Conservation (phyloP, 2,888 invertebrate species). For the Cistogaster globosa region DNA sequence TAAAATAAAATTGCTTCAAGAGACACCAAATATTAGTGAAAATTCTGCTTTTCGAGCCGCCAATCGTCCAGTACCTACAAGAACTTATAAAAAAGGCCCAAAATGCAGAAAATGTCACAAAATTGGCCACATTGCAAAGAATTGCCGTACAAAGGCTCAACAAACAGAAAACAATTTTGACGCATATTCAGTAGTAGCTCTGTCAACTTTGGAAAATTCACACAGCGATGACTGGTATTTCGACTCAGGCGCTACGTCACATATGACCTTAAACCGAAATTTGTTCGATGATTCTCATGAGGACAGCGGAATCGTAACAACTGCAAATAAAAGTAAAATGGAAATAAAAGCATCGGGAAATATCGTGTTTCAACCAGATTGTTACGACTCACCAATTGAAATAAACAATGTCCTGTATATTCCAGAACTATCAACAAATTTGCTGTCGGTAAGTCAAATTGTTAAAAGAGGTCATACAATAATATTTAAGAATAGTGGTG, state of each 20-base stretch:
- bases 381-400: slow-evolving; percentile 19
- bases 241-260: slow-evolving; percentile 34
- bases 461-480: slow-evolving; percentile 53
- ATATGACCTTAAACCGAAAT: slow-evolving; percentile 31
- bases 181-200: slow-evolving; percentile 23
- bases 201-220: slow-evolving; percentile 23
- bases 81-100: slow-evolving; percentile 33
- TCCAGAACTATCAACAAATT: slow-evolving; percentile 48
- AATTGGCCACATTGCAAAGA: slow-evolving; percentile 57
- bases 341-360: slow-evolving; percentile 3
- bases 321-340: slow-evolving; percentile 21
- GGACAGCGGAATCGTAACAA: neutral
- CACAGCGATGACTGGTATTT: slow-evolving; percentile 22
- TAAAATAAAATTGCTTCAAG: slow-evolving; percentile 53
- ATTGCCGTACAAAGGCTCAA: slow-evolving; percentile 11
- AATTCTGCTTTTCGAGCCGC: slow-evolving; percentile 21
- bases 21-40: slow-evolving; percentile 24
- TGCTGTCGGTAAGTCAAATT: slow-evolving; percentile 50
- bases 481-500: no score
- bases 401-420: slow-evolving; percentile 37
- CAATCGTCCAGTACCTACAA: neutral
- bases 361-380: slow-evolving; percentile 1
- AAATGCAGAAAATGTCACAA: slow-evolving; percentile 52
- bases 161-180: slow-evolving; percentile 6
- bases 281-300: neutral